Conservation (phyloP, 2,113 vertebrate genomes). For the Brienomyrus longianalis region DNA sequence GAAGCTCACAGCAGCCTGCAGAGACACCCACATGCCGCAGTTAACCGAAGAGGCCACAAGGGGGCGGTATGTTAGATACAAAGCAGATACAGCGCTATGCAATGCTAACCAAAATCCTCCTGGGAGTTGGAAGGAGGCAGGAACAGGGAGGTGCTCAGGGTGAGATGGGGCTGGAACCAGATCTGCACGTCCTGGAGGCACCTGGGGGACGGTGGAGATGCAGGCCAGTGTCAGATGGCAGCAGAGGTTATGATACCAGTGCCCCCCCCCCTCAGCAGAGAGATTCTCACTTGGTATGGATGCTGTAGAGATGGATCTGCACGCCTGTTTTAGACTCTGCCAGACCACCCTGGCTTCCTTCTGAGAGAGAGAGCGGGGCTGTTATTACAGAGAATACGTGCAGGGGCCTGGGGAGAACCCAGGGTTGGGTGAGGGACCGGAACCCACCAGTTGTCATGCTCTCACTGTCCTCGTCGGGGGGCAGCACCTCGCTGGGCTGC, state of each 20-base stretch:
- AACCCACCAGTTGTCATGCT: conserved; percentile 71
- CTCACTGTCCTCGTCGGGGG: conserved; percentile 86
- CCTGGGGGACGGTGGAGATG: conserved; percentile 44
- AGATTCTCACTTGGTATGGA: conserved; percentile 88
- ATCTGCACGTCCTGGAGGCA: conserved; percentile 95
- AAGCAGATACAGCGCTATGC: conserved; percentile 23
- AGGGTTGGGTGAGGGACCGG: neutral
- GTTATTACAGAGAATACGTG: neutral
- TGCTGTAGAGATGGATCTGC: conserved; percentile 93
- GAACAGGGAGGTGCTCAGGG: conserved; percentile 59
- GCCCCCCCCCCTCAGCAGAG: neutral
- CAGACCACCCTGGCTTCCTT: conserved; percentile 69
- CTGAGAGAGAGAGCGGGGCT: conserved; percentile 47
- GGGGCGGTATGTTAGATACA: neutral
- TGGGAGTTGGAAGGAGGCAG: conserved; percentile 65
- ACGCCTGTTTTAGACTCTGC: conserved; percentile 82
- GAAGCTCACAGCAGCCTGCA: conserved; percentile 73
- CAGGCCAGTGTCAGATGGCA: neutral
- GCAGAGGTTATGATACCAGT: neutral
- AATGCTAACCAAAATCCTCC: conserved; percentile 77
- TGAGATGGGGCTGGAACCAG: conserved; percentile 80
- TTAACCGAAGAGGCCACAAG: neutral
- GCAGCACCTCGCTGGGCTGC: conserved; percentile 84
- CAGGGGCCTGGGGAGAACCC: neutral
- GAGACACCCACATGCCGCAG: neutral